Evolutionary conservation across 2,797 vertebrate species (phyloP).

Genomic region (Amblyraja radiata): DNA sequence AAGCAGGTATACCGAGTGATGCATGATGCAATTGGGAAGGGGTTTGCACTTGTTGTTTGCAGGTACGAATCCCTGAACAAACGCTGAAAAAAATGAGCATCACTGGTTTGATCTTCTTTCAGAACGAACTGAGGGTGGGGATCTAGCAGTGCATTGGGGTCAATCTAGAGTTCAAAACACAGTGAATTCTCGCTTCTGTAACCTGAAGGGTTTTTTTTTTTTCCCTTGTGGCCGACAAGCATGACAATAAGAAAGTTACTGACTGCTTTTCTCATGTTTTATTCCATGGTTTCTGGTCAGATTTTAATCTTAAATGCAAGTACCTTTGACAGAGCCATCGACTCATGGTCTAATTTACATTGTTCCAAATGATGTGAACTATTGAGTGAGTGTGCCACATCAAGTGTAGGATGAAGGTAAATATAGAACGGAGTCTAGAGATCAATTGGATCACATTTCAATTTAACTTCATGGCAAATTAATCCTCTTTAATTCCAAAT

Average conservation of each 20-base stretch:
- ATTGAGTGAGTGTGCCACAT: background rate
- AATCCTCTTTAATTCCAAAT: slow-evolving; percentile 14
- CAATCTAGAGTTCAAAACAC: background rate
- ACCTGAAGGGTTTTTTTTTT: background rate
- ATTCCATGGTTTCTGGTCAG: background rate
- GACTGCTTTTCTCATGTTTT: slow-evolving; percentile 12
- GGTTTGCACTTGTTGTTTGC: background rate
- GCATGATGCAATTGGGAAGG: background rate
- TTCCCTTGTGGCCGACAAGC: no score
- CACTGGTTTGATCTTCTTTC: background rate
- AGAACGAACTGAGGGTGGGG: background rate
- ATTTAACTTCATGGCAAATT: background rate
- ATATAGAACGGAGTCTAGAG: background rate
- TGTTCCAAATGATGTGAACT: slow-evolving; percentile 19
- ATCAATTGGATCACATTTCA: slow-evolving; percentile 21
- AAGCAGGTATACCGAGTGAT: background rate
- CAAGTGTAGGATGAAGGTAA: background rate
- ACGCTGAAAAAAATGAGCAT: background rate
- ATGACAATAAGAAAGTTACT: background rate
- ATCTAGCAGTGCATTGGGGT: background rate
- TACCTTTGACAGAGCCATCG: background rate
- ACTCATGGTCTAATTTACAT: background rate
- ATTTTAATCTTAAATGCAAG: background rate
- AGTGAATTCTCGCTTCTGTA: background rate
- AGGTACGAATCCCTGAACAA: background rate